A percentile compares a stretch with the other conserved stretches of the same genome.
Conservation (phyloP, 2,113 vertebrate genomes). For the Solea solea region DNA sequence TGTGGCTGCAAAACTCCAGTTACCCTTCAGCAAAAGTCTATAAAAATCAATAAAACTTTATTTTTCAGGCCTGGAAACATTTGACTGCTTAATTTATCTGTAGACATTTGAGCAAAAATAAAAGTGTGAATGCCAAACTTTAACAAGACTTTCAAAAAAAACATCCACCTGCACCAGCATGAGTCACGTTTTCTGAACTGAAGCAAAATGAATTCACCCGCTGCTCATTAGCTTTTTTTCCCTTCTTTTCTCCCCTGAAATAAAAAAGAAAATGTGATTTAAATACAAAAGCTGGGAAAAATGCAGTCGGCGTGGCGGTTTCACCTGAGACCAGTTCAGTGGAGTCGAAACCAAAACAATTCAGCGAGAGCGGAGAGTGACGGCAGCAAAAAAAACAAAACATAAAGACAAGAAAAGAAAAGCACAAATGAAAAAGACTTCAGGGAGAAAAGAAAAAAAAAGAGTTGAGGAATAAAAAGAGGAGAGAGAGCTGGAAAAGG, state of each 20-base stretch:
- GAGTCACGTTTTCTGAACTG: constrained; percentile 12
- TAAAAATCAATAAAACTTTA: too few species aligned
- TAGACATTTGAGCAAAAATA: too few species aligned
- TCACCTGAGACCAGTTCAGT: not conserved
- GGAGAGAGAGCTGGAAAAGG: not conserved
- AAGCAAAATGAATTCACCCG: constrained; percentile 4
- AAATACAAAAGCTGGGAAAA: not conserved
- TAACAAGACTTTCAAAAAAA: not conserved
- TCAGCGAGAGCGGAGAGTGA: not conserved
- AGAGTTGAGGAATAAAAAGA: not conserved
- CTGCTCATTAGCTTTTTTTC: not conserved
- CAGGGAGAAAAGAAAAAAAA: not conserved
- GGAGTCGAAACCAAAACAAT: not conserved
- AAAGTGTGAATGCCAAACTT: not conserved
- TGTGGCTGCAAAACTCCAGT: too few species aligned
- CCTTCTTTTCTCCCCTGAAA: not conserved
- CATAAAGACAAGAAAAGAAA: too few species aligned
- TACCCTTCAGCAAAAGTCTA: too few species aligned
- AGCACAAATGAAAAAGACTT: too few species aligned
- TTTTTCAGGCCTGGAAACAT: too few species aligned
- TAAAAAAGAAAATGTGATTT: not conserved
- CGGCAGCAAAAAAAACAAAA: too few species aligned
- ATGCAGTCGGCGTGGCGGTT: not conserved
- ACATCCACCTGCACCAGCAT: not conserved
- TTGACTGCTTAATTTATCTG: too few species aligned